Base-by-base conservation (phyloP, 2,888 invertebrate genomes). In the Noctua pronuba region DNA sequence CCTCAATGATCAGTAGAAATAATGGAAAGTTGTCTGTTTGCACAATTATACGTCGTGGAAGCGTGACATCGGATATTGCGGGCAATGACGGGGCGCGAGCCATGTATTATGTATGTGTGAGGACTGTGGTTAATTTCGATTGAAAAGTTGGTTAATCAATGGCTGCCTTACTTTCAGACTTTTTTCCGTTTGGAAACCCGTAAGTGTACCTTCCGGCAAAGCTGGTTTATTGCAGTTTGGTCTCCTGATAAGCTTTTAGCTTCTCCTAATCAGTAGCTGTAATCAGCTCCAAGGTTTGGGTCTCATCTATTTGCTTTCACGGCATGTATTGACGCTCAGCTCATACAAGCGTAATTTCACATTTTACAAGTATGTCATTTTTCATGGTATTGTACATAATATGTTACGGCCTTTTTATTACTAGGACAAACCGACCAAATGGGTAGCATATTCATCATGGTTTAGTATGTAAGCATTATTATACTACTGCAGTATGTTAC, bases 1-100 rank as follows among this genome's bases (percentile, higher is more conserved):
- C 85, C 86, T 76, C 70, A 75, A 52, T 83, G 68, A 75, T 73
- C 69, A 72, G 74, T 80, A 76, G 80, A 79, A 88, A 79, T 80
- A 69, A 78, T 80, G 81, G 88, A 88, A 88, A 88, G 86, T 85
- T 65, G 80, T 77, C 67, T 64, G 73, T 85, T 85, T 73, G 58
- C 58, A 82, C 86, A 86, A 89, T 88, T 88, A 88, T 72, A 72
- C 73, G 70, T 73, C 24, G 80, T 78, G 71, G 69, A 65, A 82
- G 78, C 76, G 88, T 85, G 88, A 86, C 86, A 85, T 88, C 79
- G 84, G 86, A 87, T 86, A 85, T 85, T 75, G 80, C 66, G 65
- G 81, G 81, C 83, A 88, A 89, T 84, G 75, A 85, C 73, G 65
- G 67, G 73, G 66, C 69, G 68, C 58, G 38, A 46, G 67, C 49